phyloP scores from a whole-genome alignment of 2,888 invertebrate genomes.

The Carterocephalus palaemon region DNA sequence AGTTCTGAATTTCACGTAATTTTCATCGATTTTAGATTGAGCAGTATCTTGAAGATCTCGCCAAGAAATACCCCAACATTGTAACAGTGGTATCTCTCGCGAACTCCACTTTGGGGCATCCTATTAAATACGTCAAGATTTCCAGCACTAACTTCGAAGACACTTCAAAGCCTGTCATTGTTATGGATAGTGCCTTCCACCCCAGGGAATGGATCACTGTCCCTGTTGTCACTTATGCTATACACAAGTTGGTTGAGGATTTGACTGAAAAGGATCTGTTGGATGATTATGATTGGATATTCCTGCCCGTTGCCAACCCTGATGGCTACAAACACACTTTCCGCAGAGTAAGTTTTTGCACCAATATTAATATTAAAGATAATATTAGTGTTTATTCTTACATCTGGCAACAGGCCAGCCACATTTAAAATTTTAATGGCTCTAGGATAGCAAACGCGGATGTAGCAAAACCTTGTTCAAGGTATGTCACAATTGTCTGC shows the following conservation, averaged over 20 bases:
- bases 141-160: slow-evolving; percentile 27
- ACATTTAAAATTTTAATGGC: no score
- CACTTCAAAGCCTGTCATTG: slow-evolving; percentile 76
- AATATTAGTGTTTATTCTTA: not conserved
- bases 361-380: not conserved
- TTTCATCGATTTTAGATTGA: slow-evolving; percentile 25
- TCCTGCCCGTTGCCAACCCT: slow-evolving; percentile 83
- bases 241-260: slow-evolving; percentile 81
- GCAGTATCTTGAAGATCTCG: slow-evolving; percentile 25
- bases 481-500: no score
- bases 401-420: no score
- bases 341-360: slow-evolving; percentile 52
- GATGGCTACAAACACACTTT: slow-evolving; percentile 83
- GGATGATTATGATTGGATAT: slow-evolving; percentile 81
- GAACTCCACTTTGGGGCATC: slow-evolving; percentile 26
- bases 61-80: slow-evolving; percentile 23
- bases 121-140: slow-evolving; percentile 29
- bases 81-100: slow-evolving; percentile 23
- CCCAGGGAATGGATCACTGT: slow-evolving; percentile 86
- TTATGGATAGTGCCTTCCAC: slow-evolving; percentile 81
- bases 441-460: no score
- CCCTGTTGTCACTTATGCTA: slow-evolving; percentile 81
- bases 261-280: slow-evolving; percentile 73
- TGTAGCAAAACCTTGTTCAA: no score
- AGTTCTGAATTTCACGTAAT: no score